Base-by-base conservation (phyloP, 1,140 invertebrate species). In the Eupristina koningsbergeri region DNA sequence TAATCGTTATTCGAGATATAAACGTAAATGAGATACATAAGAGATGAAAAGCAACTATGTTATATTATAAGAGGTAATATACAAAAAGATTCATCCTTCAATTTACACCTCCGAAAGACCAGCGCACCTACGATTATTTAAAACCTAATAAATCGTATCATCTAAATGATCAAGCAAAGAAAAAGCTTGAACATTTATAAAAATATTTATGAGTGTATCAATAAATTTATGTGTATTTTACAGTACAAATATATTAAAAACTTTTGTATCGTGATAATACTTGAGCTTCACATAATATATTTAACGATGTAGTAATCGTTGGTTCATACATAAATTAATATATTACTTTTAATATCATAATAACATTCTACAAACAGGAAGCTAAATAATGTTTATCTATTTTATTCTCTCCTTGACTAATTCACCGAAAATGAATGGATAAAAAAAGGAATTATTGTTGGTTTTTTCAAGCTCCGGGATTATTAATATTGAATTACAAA, bases 1-100 rank as follows among this genome's bases (percentile, higher is more conserved):
- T 41, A 63, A 31, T 45, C 34, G 64, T 78, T 41, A 34, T 58
- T 80, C 34, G 36, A 53, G 11, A 80, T 19, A 80, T 53, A 39
- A 80, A 80, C 7, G 53, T 39, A 29, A 67, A 67, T 34, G 63
- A 29, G 5, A 64, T 34, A 41, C 61, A 19, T 41, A 64, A 50
- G n/a, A 47, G 22, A 71, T 71, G 67, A 71, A 71, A 26, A 6
- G 13, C 11, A 71, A 6, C 17, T 71, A 8, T 7, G 17, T 26
- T 71, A 34, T 31, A 34, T 31, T n/a, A 41, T 6, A n/a, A 1
- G 22, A 0, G 36, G 5, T 41, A 71, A 71, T 71, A 6, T 39
- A 41, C 41, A 71, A 39, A 41, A 71, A 73, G n/a, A 73, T 73
- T 0, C 19, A 73, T 11, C 19, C 7, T 45, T 26, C 9, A 45